Percentiles rank a stretch among this genome's conserved stretches.
phyloP scores from a whole-genome alignment of 1,140 invertebrate species.

The Bombus pyrosoma region DNA sequence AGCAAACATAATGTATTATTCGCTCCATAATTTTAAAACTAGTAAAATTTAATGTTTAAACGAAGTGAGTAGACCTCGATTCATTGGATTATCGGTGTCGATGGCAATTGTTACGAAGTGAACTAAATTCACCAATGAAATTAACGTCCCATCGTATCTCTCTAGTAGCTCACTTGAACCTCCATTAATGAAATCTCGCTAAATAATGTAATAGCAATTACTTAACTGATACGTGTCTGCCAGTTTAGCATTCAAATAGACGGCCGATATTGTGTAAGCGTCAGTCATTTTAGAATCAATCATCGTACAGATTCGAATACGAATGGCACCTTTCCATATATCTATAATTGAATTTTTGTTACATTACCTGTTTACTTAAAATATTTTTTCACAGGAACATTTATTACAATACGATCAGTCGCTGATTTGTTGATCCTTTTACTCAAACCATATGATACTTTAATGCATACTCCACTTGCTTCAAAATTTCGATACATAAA shows the following conservation, averaged over 20 bases:
- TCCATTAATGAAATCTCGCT: constrained; percentile 59
- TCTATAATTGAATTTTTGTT: background rate
- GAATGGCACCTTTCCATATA: background rate
- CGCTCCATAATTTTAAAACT: no score
- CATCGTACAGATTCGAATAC: background rate
- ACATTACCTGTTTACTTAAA: background rate
- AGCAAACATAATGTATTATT: no score
- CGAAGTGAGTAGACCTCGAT: background rate
- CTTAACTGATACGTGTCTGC: constrained; percentile 53
- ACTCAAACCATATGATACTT: no score
- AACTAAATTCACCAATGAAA: constrained; percentile 41
- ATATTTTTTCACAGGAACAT: background rate
- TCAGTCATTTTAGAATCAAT: constrained; percentile 21
- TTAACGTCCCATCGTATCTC: constrained; percentile 54
- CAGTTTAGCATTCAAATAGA: background rate
- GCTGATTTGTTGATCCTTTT: no score
- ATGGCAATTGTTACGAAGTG: constrained; percentile 49
- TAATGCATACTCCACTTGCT: no score
- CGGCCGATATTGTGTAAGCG: constrained; percentile 9
- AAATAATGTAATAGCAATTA: constrained; percentile 71
- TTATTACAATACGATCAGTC: background rate
- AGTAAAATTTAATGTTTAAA: background rate
- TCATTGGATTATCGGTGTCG: background rate
- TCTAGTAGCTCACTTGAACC: constrained; percentile 49
- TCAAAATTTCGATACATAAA: no score